These are phyloP conservation scores for Galbula dea DNA, from an alignment of 2,113 vertebrate species.

Conservation along the genomic window DNA sequence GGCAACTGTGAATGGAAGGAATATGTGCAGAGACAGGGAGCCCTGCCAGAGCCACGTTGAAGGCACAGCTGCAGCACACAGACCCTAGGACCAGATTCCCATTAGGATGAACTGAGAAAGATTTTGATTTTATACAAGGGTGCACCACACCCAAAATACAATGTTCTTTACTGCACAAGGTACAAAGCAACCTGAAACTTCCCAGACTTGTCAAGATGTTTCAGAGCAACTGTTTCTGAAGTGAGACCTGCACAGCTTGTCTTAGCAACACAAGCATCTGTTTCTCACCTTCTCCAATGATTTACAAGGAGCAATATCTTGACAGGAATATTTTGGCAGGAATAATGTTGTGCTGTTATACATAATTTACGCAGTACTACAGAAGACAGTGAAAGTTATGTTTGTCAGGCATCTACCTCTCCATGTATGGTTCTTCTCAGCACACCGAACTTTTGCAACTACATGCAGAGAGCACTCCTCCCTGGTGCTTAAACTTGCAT, in stretches of 20 bases:
- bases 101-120: not conserved
- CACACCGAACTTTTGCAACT: not conserved
- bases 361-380: not conserved
- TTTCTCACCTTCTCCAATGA: not conserved
- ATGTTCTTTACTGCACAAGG: not conserved
- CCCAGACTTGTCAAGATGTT: not conserved
- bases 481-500: not conserved
- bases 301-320: not conserved
- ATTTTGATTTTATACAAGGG: not conserved
- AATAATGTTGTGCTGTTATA: not conserved
- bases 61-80: not conserved
- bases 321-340: not conserved
- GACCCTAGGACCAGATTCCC: not conserved
- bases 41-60: not conserved
- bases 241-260: not conserved
- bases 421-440: not conserved
- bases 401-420: not conserved
- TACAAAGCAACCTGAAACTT: not conserved
- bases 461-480: not conserved
- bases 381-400: not conserved
- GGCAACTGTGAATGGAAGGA: not conserved
- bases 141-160: not conserved
- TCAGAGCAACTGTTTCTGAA: not conserved
- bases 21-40: not conserved
- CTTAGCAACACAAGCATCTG: not conserved